Conservation (phyloP, 2,113 vertebrate species). For the Pseudorhombus dupliciocellatus region DNA sequence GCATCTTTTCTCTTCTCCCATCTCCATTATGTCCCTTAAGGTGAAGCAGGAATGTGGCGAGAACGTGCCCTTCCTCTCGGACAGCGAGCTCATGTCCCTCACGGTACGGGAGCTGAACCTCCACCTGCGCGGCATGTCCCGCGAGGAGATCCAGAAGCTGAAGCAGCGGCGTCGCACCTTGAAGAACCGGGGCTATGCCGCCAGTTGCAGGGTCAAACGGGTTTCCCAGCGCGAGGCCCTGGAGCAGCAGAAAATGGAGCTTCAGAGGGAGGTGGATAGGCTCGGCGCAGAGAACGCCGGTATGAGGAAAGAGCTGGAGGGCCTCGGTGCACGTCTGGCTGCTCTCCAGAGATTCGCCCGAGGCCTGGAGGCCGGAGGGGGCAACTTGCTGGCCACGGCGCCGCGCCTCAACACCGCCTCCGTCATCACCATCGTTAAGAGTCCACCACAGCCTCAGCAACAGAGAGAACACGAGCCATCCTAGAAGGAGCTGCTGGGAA, state of each 20-base stretch:
- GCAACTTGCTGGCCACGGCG: slow-evolving; percentile 86
- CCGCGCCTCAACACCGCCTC: slow-evolving; percentile 91
- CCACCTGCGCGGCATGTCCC: slow-evolving; percentile 94
- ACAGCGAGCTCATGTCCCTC: slow-evolving; percentile 97
- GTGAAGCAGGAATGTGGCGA: slow-evolving; percentile 98
- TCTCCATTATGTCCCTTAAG: slow-evolving; percentile 75
- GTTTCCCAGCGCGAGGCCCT: slow-evolving; percentile 98
- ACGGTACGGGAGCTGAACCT: slow-evolving; percentile 97
- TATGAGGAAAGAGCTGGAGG: slow-evolving; percentile 97
- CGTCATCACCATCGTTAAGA: slow-evolving; percentile 95
- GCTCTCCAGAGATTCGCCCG: slow-evolving; percentile 97
- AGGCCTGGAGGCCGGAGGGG: slow-evolving; percentile 88
- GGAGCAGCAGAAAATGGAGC: slow-evolving; percentile 97
- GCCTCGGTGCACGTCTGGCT: slow-evolving; percentile 93
- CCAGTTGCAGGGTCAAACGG: slow-evolving; percentile 96
- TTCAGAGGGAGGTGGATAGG: slow-evolving; percentile 96
- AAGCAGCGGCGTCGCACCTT: slow-evolving; percentile 96
- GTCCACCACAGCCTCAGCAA: slow-evolving; percentile 83
- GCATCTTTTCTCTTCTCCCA: background rate
- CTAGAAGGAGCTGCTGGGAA: slow-evolving; percentile 66
- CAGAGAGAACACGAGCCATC: slow-evolving; percentile 81
- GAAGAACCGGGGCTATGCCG: slow-evolving; percentile 96
- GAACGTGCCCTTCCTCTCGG: slow-evolving; percentile 95
- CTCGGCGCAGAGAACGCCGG: slow-evolving; percentile 96
- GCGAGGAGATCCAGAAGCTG: slow-evolving; percentile 96